Base-by-base conservation (phyloP, 2,113 vertebrate species). In the Phycodurus eques region DNA sequence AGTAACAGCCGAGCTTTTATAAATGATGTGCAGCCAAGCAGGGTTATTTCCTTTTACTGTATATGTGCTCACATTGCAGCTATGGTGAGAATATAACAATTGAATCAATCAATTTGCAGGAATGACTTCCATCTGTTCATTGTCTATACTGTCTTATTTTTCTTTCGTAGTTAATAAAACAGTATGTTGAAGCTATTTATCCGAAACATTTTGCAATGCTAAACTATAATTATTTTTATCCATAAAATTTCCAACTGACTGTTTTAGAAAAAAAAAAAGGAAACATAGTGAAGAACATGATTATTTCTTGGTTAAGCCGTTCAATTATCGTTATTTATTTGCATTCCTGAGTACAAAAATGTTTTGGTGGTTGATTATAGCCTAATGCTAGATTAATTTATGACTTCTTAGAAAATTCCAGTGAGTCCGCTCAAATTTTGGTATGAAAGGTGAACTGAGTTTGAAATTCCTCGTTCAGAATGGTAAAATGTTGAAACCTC, bases 21-120 rank as follows among this genome's bases (percentile, higher is more conserved):
- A 65, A 65, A 65, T 44, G 9, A 46, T 65, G 42, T 31, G 54
- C 67, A 78, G 51, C 64, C n/a, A 71, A 51, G 15, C 44, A 39
- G 51, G 49, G 63, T 69, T 39, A 68, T 78, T 80, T 68, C 67
- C 68, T 72, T 2, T 57, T 44, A 14, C 19, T 49, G 19, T 12
- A 47, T 22, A 46, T 67, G 39, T 62, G 43, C 44, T 80, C 60
- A 46, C 60, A 71, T 8, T 7, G 59, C 54, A 71, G 42, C 43
- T 66, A 54, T 33, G 54, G 31, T 27, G 54, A 49, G 68, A 49
- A 74, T 46, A 33, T 11, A 22, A 51, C 47, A 70, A 81, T 39
- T 10, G 4, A 65, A 65, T 20, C 42, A 65, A 56, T 68, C 33
- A 35, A 54, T 53, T 33, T 22, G 2, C 15, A n/a, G 19, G 33